Evolutionary conservation across 30 jellyfish, hydroid and myxozoan genomes (phyloP).

Genomic region (Turritopsis rubra): DNA sequence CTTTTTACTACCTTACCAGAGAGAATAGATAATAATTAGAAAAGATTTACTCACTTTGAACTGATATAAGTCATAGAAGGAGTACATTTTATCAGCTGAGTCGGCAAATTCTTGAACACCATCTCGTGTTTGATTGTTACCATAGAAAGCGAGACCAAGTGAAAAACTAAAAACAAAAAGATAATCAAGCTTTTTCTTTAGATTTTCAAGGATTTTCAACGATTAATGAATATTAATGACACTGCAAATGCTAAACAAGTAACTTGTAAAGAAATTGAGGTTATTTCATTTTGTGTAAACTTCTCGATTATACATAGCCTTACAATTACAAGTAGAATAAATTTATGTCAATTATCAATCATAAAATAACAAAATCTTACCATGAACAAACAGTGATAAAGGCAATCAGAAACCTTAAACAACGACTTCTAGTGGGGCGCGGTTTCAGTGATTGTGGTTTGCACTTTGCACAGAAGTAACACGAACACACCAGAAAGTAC

Average conservation of each 20-base stretch:
- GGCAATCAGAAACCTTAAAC: conserved; percentile 60
- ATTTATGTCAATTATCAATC: too few species aligned
- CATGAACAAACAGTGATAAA: conserved; percentile 66
- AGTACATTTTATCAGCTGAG: conserved; percentile 61
- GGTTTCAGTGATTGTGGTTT: conserved; percentile 73
- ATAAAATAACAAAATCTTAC: conserved; percentile 55
- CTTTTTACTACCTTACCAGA: too few species aligned
- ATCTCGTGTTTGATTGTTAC: conserved; percentile 75
- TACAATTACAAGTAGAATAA: too few species aligned
- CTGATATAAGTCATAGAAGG: conserved; percentile 66
- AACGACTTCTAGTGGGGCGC: conserved; percentile 73
- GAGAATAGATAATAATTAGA: background rate
- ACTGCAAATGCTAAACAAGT: too few species aligned
- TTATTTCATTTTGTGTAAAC: too few species aligned
- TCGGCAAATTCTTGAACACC: conserved; percentile 57
- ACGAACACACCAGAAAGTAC: conserved; percentile 72
- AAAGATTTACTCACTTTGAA: conserved; percentile 54
- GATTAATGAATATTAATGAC: too few species aligned
- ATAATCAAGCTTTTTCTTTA: background rate
- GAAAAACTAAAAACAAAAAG: conserved; percentile 42
- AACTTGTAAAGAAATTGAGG: too few species aligned
- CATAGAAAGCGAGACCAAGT: conserved; percentile 82
- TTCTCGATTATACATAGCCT: too few species aligned
- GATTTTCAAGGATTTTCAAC: too few species aligned
- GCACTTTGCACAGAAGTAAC: conserved; percentile 88